Conservation (phyloP, 2,888 invertebrate genomes). For the Scaeva pyrastri region DNA sequence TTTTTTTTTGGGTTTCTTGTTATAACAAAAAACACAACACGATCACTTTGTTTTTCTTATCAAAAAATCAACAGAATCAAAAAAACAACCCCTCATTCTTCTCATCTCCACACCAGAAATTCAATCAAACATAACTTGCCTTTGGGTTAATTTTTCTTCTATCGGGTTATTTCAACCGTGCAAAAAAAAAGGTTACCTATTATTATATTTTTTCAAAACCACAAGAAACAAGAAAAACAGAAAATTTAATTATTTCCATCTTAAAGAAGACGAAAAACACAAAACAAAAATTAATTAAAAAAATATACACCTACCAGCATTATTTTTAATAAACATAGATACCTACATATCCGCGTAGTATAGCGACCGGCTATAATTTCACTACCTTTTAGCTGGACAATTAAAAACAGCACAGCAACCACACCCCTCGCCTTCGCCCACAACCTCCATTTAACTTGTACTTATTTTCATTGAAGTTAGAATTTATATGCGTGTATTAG, state of each 20-base stretch:
- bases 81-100: too few species aligned
- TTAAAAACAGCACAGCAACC: background rate
- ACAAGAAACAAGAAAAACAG: too few species aligned
- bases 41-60: too few species aligned
- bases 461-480: slow-evolving; percentile 6
- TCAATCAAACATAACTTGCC: background rate
- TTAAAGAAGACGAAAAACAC: background rate
- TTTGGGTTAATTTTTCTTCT: background rate
- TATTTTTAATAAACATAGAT: background rate
- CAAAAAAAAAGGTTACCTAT: background rate
- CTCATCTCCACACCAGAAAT: background rate
- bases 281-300: background rate
- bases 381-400: background rate
- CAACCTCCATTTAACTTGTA: background rate
- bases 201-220: background rate
- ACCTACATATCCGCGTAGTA: background rate
- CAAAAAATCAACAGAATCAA: too few species aligned
- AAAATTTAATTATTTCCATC: background rate
- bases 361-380: too few species aligned
- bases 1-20: too few species aligned
- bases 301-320: background rate
- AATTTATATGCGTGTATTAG: background rate
- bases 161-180: background rate
- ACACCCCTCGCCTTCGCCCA: background rate
- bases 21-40: too few species aligned